Evolutionary conservation across 2,888 invertebrate species (phyloP).

Genomic region (Temnothorax unifasciatus): DNA sequence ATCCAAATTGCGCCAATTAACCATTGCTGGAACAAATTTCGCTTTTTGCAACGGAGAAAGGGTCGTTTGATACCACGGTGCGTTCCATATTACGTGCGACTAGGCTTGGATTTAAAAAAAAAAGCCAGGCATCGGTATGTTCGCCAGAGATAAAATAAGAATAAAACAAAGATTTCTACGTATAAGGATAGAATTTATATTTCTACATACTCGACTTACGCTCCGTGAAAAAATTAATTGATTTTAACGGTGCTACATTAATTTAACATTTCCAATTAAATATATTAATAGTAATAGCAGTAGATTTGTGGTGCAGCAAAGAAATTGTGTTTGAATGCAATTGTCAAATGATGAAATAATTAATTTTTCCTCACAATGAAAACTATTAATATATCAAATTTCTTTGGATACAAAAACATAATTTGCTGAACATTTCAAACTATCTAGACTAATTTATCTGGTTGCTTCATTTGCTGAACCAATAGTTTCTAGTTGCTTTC

Average conservation of each 20-base stretch:
- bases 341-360: background rate
- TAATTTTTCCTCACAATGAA: background rate
- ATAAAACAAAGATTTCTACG: constrained; percentile 1
- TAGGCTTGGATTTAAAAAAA: constrained; percentile 13
- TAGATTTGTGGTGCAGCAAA: background rate
- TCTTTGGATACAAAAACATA: too few species aligned
- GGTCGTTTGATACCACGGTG: background rate
- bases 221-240: background rate
- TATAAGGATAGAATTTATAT: background rate
- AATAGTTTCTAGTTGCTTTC: too few species aligned
- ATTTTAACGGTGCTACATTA: background rate
- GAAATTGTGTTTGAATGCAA: background rate
- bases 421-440: too few species aligned
- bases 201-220: background rate
- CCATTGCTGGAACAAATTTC: constrained; percentile 25
- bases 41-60: constrained; percentile 33
- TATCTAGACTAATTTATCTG: too few species aligned
- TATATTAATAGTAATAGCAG: background rate
- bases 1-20: constrained; percentile 39
- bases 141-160: background rate
- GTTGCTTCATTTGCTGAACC: too few species aligned
- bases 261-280: background rate
- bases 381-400: too few species aligned
- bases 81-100: background rate
- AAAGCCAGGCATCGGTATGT: background rate